A percentile compares a stretch with the other conserved stretches of the same genome.
Conservation (phyloP, 2,113 vertebrate species). For the Thalassoma bifasciatum region DNA sequence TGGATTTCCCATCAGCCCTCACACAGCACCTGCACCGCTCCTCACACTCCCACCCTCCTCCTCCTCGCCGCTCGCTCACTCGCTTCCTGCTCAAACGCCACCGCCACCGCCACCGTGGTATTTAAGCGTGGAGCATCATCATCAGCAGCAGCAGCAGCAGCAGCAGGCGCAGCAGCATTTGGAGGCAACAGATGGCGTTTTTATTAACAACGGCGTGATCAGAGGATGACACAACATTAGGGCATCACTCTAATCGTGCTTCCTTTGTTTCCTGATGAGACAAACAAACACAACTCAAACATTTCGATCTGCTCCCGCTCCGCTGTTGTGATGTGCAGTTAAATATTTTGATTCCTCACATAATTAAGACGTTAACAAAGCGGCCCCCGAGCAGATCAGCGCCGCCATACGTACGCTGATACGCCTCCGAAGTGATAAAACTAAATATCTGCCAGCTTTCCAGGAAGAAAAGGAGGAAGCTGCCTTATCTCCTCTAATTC, state of each 20-base stretch:
- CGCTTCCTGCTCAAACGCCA: not conserved
- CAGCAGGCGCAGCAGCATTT: slow-evolving; percentile 28
- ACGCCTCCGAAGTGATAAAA: slow-evolving; percentile 7
- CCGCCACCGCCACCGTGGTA: not conserved
- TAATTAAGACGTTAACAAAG: slow-evolving; percentile 32
- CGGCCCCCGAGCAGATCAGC: not conserved
- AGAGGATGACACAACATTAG: slow-evolving; percentile 57
- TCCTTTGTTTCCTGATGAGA: slow-evolving; percentile 50
- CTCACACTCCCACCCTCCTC: slow-evolving; percentile 29
- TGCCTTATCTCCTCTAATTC: not conserved
- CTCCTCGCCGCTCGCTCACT: not conserved
- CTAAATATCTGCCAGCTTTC: not conserved
- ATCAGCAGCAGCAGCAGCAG: not conserved
- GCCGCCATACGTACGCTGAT: not conserved
- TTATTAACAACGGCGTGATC: slow-evolving; percentile 53
- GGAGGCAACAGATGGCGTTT: slow-evolving; percentile 64
- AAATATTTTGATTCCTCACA: slow-evolving; percentile 31
- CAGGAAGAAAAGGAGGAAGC: not conserved
- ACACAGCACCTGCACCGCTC: slow-evolving; percentile 20
- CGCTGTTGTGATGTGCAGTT: slow-evolving; percentile 19
- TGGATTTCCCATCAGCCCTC: slow-evolving; percentile 59
- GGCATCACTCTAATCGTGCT: slow-evolving; percentile 43
- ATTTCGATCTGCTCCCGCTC: slow-evolving; percentile 18
- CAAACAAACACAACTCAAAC: slow-evolving; percentile 23
- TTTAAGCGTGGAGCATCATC: slow-evolving; percentile 7